These are phyloP conservation scores for Pitta sordida DNA, from an alignment of 2,113 vertebrate genomes.

Conservation along the genomic window DNA sequence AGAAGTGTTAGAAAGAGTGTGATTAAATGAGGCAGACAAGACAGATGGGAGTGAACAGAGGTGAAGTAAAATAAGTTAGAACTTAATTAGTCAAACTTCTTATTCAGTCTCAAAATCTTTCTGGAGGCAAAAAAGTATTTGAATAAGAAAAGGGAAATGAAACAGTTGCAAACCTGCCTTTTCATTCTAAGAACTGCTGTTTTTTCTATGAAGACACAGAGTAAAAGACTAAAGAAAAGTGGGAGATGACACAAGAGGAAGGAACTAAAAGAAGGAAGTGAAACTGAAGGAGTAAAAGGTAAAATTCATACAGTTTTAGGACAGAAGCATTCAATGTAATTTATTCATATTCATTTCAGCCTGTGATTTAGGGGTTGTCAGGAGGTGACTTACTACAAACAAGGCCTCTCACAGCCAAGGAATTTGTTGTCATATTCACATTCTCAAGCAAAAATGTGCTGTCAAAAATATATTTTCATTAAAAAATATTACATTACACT, in stretches of 20 bases:
- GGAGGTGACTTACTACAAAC: conserved; percentile 1
- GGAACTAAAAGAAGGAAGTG: background rate
- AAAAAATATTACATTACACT: background rate
- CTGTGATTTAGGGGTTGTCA: conserved; percentile 23
- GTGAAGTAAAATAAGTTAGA: background rate
- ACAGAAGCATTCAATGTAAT: background rate
- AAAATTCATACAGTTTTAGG: background rate
- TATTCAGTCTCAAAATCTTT: background rate
- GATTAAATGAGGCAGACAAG: background rate
- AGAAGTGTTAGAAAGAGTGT: background rate
- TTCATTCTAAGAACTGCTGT: background rate
- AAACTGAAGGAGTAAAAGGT: background rate
- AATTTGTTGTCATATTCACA: conserved; percentile 22
- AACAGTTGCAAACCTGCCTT: background rate
- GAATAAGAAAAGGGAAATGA: background rate
- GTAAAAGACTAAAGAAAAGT: background rate
- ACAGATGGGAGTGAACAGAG: background rate
- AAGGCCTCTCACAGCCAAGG: background rate
- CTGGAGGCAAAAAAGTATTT: background rate
- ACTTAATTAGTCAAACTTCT: background rate
- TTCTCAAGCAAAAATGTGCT: background rate
- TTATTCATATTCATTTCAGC: background rate
- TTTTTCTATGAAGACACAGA: background rate
- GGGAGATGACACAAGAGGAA: background rate
- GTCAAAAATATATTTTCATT: background rate